A percentile compares a stretch with the other conserved stretches of the same genome.
phyloP scores from a whole-genome alignment of 2,888 invertebrate genomes.

The Eristalis pertinax region DNA sequence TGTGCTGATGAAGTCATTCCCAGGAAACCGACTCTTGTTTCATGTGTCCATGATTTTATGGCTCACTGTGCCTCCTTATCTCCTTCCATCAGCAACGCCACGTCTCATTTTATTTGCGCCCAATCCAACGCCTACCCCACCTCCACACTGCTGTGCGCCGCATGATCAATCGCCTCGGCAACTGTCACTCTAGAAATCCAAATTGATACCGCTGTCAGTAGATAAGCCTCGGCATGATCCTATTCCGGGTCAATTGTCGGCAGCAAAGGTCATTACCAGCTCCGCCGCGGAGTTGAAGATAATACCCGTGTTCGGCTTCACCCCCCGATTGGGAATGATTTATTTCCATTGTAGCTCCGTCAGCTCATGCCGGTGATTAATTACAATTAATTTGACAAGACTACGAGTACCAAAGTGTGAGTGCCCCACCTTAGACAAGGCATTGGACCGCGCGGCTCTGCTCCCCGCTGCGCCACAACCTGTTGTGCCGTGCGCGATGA shows the following conservation, averaged over 20 bases:
- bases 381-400: constrained; percentile 19
- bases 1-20: no score
- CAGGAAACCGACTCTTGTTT: no score
- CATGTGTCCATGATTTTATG: no score
- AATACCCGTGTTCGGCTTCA: background rate
- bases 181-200: background rate
- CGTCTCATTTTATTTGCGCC: background rate
- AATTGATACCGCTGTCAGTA: background rate
- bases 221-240: background rate
- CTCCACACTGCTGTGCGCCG: background rate
- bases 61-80: no score
- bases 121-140: background rate
- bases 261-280: background rate
- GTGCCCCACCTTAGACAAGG: background rate
- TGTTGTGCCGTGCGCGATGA: background rate
- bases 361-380: constrained; percentile 17
- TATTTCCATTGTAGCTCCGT: background rate
- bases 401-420: background rate
- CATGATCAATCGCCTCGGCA: background rate
- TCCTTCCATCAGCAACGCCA: no score
- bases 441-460: background rate
- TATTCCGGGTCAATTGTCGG: background rate
- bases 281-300: background rate
- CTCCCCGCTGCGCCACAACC: background rate
- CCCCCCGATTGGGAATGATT: background rate